A percentile compares a stretch with the other conserved stretches of the same genome.
Conservation (phyloP, 37 sponge, comb jelly and placozoan genomes). For the Hexactinellida sp. region DNA sequence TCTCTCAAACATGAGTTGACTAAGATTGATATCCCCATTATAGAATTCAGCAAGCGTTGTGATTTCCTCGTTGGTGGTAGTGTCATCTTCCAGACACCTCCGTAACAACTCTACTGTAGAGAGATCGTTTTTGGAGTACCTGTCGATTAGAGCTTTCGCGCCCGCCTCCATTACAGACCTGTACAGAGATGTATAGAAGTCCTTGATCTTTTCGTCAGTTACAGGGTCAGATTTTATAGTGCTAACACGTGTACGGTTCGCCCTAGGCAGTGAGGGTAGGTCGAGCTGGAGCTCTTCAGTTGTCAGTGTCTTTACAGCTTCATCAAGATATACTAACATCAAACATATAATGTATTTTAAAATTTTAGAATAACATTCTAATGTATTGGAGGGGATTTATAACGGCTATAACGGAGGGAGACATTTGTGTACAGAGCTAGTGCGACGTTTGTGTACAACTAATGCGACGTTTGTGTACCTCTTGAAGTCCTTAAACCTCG, state of each 20-base stretch:
- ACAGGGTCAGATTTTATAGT: background rate
- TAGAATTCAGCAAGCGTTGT: background rate
- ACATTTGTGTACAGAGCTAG: no score
- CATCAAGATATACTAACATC: no score
- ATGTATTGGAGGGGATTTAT: no score
- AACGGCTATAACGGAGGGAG: no score
- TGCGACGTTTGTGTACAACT: no score
- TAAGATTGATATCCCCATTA: background rate
- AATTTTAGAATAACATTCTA: no score
- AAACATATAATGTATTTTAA: no score
- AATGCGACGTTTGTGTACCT: no score
- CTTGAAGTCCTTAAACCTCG: no score
- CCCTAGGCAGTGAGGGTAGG: constrained; percentile 7
- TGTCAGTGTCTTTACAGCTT: constrained; percentile 15
- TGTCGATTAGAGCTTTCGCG: constrained; percentile 15
- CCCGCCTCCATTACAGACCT: constrained; percentile 10
- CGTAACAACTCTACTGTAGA: constrained; percentile 17
- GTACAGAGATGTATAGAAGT: constrained; percentile 11
- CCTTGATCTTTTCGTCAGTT: constrained; percentile 15
- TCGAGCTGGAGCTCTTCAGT: background rate
- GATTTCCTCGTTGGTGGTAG: background rate
- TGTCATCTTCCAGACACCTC: constrained; percentile 14
- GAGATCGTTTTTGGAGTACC: constrained; percentile 14
- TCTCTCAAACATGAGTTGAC: constrained; percentile 17
- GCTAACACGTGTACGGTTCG: constrained; percentile 12